Base-by-base conservation (phyloP, 2,888 invertebrate genomes). In the Epiperipatus broadwayi region DNA sequence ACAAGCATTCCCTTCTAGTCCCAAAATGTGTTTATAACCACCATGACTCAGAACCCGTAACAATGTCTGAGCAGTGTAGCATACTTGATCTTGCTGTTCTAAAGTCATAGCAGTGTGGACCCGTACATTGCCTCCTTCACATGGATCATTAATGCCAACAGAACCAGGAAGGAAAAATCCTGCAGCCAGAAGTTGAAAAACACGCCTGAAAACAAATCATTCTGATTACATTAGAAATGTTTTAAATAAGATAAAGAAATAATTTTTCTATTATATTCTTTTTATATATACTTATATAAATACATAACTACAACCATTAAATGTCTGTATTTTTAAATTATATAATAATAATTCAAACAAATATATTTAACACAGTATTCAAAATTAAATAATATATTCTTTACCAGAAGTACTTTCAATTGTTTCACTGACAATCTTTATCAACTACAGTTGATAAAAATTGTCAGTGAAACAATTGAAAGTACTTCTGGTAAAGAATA, bases 91-190 rank as follows among this genome's bases (percentile, higher is more conserved):
- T 57, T 63, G 63, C 54, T 91, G 83, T 54, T 85, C 81, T 38
- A 87, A 66, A 3, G 80, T 75, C 66, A 93, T 75, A 2, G 78
- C 75, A 3, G 85, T 84, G 60, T 91, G 89, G 2, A 87, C 80
- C 4, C 89, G 69, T 43, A 80, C 72, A 49, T 78, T 80, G 3
- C 80, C 80, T 32, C 74, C 76, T 60, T 91, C 91, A 58, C 89
- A 91, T 1, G 91, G 93, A 65, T 93, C 93, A 0, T 80, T 77
- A 46, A 87, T 81, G 35, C 64, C 63, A 3, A 64, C 61, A 4
- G 65, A 85, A 31, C 91, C 91, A 3, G 93, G 93, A 39, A 95
- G 68, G 63, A 95, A 91, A 45, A 95, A 67, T 0, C 95, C 97
- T 12, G 89, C 81, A 1, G 93, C 76, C 37, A 97, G 64, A 32